Evolutionary conservation across 2,113 vertebrate species (phyloP).

Genomic region (Apodemus sylvaticus): DNA sequence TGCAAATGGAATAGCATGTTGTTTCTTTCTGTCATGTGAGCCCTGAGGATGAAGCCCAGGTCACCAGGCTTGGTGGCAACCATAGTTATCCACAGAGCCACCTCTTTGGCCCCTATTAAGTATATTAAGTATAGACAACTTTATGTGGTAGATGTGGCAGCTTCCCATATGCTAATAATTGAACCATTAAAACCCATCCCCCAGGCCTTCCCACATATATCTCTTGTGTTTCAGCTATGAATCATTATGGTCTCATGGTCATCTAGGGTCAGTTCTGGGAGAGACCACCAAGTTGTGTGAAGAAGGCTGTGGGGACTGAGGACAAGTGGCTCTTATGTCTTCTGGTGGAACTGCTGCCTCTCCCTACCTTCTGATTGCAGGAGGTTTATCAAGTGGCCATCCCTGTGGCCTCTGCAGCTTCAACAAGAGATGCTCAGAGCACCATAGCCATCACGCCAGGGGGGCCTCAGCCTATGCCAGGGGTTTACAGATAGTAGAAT

Average conservation of each 20-base stretch:
- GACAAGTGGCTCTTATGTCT: neutral
- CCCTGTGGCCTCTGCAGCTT: neutral
- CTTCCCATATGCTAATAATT: neutral
- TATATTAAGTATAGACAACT: neutral
- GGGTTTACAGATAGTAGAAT: neutral
- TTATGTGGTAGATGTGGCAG: neutral
- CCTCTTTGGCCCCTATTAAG: neutral
- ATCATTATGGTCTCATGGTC: neutral
- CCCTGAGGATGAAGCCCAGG: neutral
- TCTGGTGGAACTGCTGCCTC: neutral
- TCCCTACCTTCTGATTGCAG: neutral
- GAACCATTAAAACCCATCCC: neutral
- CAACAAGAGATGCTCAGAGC: neutral
- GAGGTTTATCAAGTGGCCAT: neutral
- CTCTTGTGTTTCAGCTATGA: neutral
- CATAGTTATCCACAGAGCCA: neutral
- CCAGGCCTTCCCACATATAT: neutral
- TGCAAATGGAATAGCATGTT: neutral
- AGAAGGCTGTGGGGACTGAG: conserved; percentile 11
- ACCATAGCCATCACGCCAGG: neutral
- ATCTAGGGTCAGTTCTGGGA: neutral
- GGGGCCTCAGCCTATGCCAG: neutral
- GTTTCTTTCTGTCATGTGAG: neutral
- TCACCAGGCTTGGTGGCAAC: neutral
- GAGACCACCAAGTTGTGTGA: neutral